Evolutionary conservation across 2,888 invertebrate genomes (phyloP).

Genomic region (Nymphalis urticae): DNA sequence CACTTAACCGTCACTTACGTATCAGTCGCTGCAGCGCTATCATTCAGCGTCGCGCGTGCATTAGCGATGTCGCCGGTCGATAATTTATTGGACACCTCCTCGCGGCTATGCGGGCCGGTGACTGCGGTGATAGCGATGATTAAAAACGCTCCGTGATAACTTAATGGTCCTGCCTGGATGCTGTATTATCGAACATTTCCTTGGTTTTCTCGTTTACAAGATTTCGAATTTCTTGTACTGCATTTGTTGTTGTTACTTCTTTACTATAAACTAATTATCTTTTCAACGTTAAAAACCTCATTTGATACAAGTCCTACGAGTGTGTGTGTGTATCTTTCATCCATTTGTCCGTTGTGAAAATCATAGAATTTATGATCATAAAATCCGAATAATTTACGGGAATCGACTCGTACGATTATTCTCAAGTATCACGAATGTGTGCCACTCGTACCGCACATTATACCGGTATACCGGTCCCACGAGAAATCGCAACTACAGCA

Average conservation of each 20-base stretch:
- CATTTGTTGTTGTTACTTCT: neutral
- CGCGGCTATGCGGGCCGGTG: constrained; percentile 62
- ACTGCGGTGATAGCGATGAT: constrained; percentile 50
- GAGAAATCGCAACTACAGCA: constrained; percentile 8
- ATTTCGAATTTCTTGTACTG: neutral
- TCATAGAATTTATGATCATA: neutral
- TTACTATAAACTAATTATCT: too few species aligned
- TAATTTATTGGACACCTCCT: constrained; percentile 72
- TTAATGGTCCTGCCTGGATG: constrained; percentile 31
- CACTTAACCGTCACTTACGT: constrained; percentile 77
- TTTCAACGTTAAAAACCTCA: neutral
- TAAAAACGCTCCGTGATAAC: constrained; percentile 35
- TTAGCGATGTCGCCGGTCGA: constrained; percentile 74
- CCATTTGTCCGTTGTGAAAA: too few species aligned
- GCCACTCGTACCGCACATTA: neutral
- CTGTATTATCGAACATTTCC: constrained; percentile 12
- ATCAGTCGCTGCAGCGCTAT: constrained; percentile 71
- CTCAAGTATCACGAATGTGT: neutral
- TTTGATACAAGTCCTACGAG: too few species aligned
- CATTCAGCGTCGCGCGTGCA: constrained; percentile 77
- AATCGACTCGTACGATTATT: constrained; percentile 2
- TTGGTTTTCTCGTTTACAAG: constrained; percentile 3
- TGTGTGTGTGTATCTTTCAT: too few species aligned
- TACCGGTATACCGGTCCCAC: constrained; percentile 12
- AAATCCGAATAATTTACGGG: constrained; percentile 10